Evolutionary conservation across 1,140 invertebrate genomes (phyloP), one percentile per base, ranked within the genome.

Genomic region (Lepidurus packardi): DNA sequence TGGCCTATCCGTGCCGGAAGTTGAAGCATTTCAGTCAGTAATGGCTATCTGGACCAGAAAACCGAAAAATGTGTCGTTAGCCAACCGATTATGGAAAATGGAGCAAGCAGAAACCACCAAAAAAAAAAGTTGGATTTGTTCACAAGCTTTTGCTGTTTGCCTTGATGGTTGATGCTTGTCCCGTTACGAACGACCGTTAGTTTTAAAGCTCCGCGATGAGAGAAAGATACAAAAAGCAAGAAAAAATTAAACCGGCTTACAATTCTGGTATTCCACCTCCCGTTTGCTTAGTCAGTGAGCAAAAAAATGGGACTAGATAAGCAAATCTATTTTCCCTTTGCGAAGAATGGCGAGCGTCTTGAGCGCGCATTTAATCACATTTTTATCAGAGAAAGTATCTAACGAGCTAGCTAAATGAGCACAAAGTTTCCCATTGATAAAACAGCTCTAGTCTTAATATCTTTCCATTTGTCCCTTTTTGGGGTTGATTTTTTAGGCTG

Each of bases 1-100:
- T 65, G 53, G 53, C n/a, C 34, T 65, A 65, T 65, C 53, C 53
- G 53, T 65, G 53, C 53, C 53, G 53, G 53, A 65, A 65, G 53
- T 65, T 65, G 53, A 65, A 65, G 3, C 34, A 34, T 34, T 34
- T 4, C 53, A n/a, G 6, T 65, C 21, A n/a, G 53, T 65, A 65
- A 65, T 21, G 13, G 53, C 53, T 65, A 21, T 65, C 21, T 65
- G 53, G 21, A 21, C 53, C 6, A 7, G 16, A 21, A 7, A 65
- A 21, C n/a, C 10, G 53, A 65, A 65, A 65, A 65, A 4, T 5
- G 53, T 65, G 53, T 65, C 53, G 53, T 16, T 21, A 65, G 53
- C 16, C 16, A 65, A 65, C n/a, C 53, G 53, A 65, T 65, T 65
- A 9, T 21, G 21, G 16, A 47, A 65, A 65, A 65, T 65, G 53